Conservation (phyloP, 2,113 vertebrate species). For the Meleagris gallopavo region DNA sequence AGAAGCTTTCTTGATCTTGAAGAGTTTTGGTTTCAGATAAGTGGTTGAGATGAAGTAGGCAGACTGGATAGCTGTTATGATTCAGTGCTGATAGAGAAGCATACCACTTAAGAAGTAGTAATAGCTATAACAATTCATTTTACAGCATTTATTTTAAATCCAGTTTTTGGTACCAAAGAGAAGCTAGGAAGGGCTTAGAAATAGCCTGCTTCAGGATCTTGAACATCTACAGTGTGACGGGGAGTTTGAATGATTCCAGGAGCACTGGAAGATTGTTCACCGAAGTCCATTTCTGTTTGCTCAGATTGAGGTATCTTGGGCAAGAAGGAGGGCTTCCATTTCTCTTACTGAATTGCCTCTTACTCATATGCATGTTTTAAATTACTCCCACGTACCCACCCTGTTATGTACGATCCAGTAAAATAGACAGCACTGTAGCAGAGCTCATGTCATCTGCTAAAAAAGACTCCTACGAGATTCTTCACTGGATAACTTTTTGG, state of each 20-base stretch:
- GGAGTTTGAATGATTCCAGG: background rate
- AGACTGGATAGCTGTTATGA: background rate
- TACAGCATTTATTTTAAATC: accelerated
- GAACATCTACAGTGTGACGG: background rate
- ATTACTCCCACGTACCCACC: background rate
- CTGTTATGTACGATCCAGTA: background rate
- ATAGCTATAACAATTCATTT: background rate
- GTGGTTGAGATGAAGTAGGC: background rate
- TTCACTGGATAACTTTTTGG: background rate
- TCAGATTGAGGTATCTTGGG: background rate
- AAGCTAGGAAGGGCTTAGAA: background rate
- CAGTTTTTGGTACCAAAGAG: background rate
- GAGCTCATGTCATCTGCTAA: background rate
- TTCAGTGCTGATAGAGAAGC: background rate
- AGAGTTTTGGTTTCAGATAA: background rate
- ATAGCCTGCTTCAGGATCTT: background rate
- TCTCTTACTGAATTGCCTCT: background rate
- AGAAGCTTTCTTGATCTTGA: background rate
- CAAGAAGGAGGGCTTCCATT: background rate
- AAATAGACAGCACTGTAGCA: background rate
- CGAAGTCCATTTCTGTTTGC: background rate
- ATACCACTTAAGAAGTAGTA: background rate
- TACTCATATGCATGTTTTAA: background rate
- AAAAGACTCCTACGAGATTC: background rate
- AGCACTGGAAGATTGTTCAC: background rate